Evolutionary conservation across 2,888 invertebrate species (phyloP), one percentile per base, ranked within the genome.

Genomic region (Furcula furcula): DNA sequence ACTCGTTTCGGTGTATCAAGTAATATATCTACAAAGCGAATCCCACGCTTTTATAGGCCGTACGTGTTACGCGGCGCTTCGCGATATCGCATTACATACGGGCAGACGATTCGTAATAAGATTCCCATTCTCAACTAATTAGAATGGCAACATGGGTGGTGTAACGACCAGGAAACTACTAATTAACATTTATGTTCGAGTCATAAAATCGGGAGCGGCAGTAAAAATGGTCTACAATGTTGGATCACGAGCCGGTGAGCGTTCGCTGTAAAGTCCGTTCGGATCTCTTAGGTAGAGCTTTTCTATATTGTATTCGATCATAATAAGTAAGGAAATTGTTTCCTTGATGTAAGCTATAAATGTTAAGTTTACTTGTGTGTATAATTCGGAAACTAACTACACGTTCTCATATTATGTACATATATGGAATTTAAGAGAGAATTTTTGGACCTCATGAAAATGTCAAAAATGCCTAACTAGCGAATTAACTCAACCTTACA

Each of bases 11-110:
- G n/a, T n/a, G n/a, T n/a, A n/a, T n/a, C n/a, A 47, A 54, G n/a
- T n/a, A n/a, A 20, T 51, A 38, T 45, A 55, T 52, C 43, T 40
- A 27, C 46, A 46, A 42, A 50, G 36, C 35, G 34, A 40, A 54
- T 54, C 56, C 46, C 56, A 56, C 56, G 56, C 45, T 45, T 51
- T 56, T 55, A 36, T 29, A 35, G 34, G 30, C 42, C 40, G 36
- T n/a, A n/a, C n/a, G n/a, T 50, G 40, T 29, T 20, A 29, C 39
- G 49, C 46, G 53, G 45, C 45, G 55, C 53, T 41, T 50, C 16
- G 39, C 29, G 36, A 50, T 56, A 56, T 53, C 51, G 39, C 30
- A 35, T 55, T 46, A 50, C 50, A 42, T 29, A 23, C 13, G 21
- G 18, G 29, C 31, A 28, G 11, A 12, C 12, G 30, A 25, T 19